These are phyloP conservation scores for Melinopterus prodromus DNA, from an alignment of 2,888 invertebrate species.

Conservation along the genomic window DNA sequence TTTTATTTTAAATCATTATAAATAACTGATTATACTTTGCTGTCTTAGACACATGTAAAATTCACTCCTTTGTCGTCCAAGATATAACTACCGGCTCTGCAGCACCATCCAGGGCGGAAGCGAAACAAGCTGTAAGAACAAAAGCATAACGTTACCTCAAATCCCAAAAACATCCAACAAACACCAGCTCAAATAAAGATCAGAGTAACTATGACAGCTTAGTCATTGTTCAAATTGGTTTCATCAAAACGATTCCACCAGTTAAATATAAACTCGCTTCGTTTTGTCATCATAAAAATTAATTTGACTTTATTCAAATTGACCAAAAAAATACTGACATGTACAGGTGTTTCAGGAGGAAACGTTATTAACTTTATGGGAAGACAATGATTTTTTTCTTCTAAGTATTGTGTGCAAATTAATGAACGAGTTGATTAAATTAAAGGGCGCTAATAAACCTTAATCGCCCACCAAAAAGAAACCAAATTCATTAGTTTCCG, in stretches of 20 bases:
- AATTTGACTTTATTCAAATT: neutral
- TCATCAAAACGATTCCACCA: conserved; percentile 73
- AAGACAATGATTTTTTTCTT: too few relatives aligned
- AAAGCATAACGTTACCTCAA: conserved; percentile 49
- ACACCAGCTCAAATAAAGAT: conserved; percentile 54
- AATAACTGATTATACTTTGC: conserved; percentile 73
- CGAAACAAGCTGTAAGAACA: conserved; percentile 89
- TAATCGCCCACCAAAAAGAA: too few relatives aligned
- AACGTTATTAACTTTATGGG: too few relatives aligned
- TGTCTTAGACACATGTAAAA: conserved; percentile 98
- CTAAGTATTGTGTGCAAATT: too few relatives aligned
- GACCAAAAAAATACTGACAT: too few relatives aligned
- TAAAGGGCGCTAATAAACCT: too few relatives aligned
- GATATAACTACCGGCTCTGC: conserved; percentile 97
- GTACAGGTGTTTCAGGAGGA: too few relatives aligned
- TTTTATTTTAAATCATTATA: conserved; percentile 43
- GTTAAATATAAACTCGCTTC: conserved; percentile 67
- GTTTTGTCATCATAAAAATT: conserved; percentile 67
- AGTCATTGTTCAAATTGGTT: conserved; percentile 60
- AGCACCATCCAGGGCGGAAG: conserved; percentile 99
- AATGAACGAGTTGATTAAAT: too few relatives aligned
- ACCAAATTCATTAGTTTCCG: too few relatives aligned
- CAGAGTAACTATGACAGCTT: conserved; percentile 91
- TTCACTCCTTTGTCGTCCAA: conserved; percentile 98
- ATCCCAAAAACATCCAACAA: conserved; percentile 26